Evolutionary conservation across 2,888 invertebrate species (phyloP).

Genomic region (Dynastes grantii): DNA sequence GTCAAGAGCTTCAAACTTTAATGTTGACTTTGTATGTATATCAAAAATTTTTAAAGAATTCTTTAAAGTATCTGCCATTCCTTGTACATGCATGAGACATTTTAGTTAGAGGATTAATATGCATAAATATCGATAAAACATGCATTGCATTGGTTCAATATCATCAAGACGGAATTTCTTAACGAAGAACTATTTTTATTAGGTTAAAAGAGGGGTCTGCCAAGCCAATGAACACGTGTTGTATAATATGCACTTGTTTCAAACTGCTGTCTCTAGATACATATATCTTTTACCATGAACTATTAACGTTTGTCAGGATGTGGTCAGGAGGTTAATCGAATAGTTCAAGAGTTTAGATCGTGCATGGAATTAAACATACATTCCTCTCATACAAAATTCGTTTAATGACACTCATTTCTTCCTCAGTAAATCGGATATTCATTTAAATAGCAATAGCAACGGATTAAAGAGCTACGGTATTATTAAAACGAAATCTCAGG

Average conservation of each 20-base stretch:
- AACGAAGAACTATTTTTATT: conserved; percentile 31
- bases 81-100: too few relatives aligned
- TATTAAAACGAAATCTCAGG: not conserved
- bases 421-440: conserved; percentile 20
- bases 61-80: too few relatives aligned
- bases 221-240: conserved; percentile 30
- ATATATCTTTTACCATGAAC: conserved; percentile 22
- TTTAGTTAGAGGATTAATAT: not conserved
- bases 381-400: not conserved
- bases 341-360: conserved; percentile 18
- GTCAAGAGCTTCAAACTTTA: too few relatives aligned
- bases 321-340: conserved; percentile 39
- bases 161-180: conserved; percentile 9
- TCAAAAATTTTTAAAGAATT: too few relatives aligned
- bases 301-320: conserved; percentile 26
- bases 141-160: conserved; percentile 5
- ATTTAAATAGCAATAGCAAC: not conserved
- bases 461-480: not conserved
- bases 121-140: conserved; percentile 35
- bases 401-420: conserved; percentile 8
- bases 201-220: conserved; percentile 20
- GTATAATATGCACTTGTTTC: conserved; percentile 24
- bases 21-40: too few relatives aligned
- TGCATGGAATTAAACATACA: conserved; percentile 17
- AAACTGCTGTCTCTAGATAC: conserved; percentile 12